Base-by-base conservation (phyloP, 2,113 vertebrate species). In the Glareola pratincola region DNA sequence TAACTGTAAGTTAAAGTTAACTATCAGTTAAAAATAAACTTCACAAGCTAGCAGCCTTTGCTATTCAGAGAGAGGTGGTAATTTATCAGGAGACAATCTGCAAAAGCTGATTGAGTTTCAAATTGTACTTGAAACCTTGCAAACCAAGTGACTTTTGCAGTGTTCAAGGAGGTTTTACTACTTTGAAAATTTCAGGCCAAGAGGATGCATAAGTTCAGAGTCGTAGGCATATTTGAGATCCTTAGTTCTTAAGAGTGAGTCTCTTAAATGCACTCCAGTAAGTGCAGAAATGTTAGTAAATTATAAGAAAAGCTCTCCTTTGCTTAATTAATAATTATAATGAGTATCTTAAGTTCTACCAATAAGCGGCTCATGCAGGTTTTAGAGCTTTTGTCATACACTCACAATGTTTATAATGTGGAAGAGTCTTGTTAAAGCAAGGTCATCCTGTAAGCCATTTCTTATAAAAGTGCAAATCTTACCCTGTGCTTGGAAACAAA, bases 11-110 rank as follows among this genome's bases (percentile, higher is more conserved):
- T 96, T 96, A 94, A 95, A 90, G 90, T 93, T 97, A 97, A 96
- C 94, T 95, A 97, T 90, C 94, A 69, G 94, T 95, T 96, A 97
- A 96, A 97, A 96, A 97, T 97, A 95, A 97, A 95, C 94, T 91
- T 94, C 92, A 78, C 81, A 94, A 97, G 63, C 88, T 69, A 68
- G 85, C 83, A 92, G 86, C 45, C 73, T 90, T 66, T 92, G 48
- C 91, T 96, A 56, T 94, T 96, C 88, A 91, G 77, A 94, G 17
- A n/a, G 88, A 96, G 76, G 64, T 78, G 57, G 76, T 60, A 94
- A 89, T 92, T 96, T 96, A 93, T 91, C 68, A 72, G 76, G 73
- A 95, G 93, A 67, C 89, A 92, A 37, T 36, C 68, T 94, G 73
- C 57, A 89, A 47, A 81, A 96, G 67, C 64, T 76, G 62, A 69